Evolutionary conservation across 1,140 invertebrate genomes (phyloP).

Genomic region (Centruroides vittatus): DNA sequence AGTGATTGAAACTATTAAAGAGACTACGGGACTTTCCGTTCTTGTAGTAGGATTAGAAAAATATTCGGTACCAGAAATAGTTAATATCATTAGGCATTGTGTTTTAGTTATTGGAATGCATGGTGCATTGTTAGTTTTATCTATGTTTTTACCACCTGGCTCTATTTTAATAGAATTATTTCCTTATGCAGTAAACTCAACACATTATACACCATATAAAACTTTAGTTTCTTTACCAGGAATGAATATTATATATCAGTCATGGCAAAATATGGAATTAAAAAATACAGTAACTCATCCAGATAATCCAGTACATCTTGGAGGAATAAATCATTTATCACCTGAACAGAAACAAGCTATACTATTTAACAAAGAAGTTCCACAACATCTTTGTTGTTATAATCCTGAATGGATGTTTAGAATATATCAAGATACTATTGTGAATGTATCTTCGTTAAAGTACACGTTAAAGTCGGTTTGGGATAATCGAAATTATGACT

Average conservation of each 20-base stretch:
- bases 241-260: slow-evolving; percentile 27
- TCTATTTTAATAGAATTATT: slow-evolving; percentile 27
- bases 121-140: slow-evolving; percentile 26
- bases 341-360: slow-evolving; percentile 26
- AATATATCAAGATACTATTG: slow-evolving; percentile 39
- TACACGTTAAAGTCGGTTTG: slow-evolving; percentile 1
- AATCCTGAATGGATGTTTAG: slow-evolving; percentile 37
- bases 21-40: slow-evolving; percentile 22
- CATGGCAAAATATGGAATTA: slow-evolving; percentile 31
- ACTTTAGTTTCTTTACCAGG: slow-evolving; percentile 27
- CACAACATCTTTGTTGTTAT: slow-evolving; percentile 34
- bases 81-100: slow-evolving; percentile 24
- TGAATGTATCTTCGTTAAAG: slow-evolving; percentile 26
- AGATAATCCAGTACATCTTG: slow-evolving; percentile 23
- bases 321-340: slow-evolving; percentile 32
- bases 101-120: slow-evolving; percentile 28
- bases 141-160: slow-evolving; percentile 23
- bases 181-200: slow-evolving; percentile 30
- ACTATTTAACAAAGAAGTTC: slow-evolving; percentile 24
- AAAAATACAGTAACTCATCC: slow-evolving; percentile 29
- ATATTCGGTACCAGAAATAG: slow-evolving; percentile 25
- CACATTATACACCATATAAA: slow-evolving; percentile 34
- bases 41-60: slow-evolving; percentile 24
- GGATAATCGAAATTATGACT: background rate
- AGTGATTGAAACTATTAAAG: slow-evolving; percentile 23